phyloP scores from a whole-genome alignment of 2,888 invertebrate genomes.

The Acrocyrtus sp. region DNA sequence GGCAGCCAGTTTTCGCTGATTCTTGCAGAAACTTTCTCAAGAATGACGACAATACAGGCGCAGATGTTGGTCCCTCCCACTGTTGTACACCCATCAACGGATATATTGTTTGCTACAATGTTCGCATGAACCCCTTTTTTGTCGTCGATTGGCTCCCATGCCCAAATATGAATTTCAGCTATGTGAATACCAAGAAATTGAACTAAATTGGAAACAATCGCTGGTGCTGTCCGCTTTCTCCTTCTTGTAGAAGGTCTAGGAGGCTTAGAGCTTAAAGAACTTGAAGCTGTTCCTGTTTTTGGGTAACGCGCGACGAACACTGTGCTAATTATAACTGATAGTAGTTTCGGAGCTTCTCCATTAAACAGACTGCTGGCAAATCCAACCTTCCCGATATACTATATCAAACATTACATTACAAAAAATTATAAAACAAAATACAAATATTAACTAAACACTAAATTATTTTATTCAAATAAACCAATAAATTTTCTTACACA shows the following conservation, averaged over 20 bases:
- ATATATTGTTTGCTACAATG: conserved; percentile 56
- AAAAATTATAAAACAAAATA: not conserved
- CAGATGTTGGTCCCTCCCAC: conserved; percentile 61
- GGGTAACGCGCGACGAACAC: conserved; percentile 74
- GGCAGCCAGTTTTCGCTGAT: conserved; percentile 63
- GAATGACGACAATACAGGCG: conserved; percentile 61
- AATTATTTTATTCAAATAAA: too few species aligned
- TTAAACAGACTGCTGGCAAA: conserved; percentile 88
- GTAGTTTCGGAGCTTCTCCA: conserved; percentile 85
- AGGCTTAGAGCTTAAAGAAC: not conserved
- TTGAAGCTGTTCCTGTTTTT: not conserved
- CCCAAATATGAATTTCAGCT: conserved; percentile 59
- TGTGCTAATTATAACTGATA: conserved; percentile 84
- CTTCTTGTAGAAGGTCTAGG: conserved; percentile 1
- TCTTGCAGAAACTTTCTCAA: conserved; percentile 55
- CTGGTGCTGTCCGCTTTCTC: conserved; percentile 59
- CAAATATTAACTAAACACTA: not conserved
- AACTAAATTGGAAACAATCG: conserved; percentile 61
- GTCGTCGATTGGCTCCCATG: conserved; percentile 59
- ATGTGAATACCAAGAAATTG: conserved; percentile 63
- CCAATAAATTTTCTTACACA: conserved; percentile 74
- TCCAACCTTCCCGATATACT: conserved; percentile 88
- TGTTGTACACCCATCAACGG: conserved; percentile 62
- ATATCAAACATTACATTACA: conserved; percentile 64
- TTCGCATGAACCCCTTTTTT: conserved; percentile 61